Percentiles rank a stretch among this genome's conserved stretches.
phyloP scores from a whole-genome alignment of 1,140 invertebrate species.

The Kradibia gibbosae region DNA sequence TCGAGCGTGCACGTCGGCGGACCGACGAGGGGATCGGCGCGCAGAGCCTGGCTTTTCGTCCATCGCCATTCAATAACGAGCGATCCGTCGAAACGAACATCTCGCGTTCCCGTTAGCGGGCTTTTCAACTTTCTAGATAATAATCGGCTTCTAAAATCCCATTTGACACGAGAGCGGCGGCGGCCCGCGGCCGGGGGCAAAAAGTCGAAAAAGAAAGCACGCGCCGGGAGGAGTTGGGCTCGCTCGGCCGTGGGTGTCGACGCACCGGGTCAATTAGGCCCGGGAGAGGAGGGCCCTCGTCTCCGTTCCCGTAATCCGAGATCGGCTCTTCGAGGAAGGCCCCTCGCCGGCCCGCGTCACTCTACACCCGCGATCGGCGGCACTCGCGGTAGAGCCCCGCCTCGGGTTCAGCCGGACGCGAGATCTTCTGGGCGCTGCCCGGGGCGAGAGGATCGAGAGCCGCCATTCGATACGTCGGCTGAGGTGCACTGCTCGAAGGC shows the following conservation, averaged over 20 bases:
- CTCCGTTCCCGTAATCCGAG: conserved; percentile 7
- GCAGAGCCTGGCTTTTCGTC: background rate
- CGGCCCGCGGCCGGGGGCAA: background rate
- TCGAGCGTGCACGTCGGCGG: background rate
- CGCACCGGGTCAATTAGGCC: conserved; percentile 38
- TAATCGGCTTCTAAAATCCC: conserved; percentile 5
- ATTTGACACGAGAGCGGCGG: conserved; percentile 12
- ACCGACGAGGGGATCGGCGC: too few relatives aligned
- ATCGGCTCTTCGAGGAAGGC: conserved; percentile 19
- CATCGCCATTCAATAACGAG: background rate
- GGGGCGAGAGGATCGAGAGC: too few relatives aligned
- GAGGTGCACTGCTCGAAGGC: too few relatives aligned
- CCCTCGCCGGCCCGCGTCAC: too few relatives aligned
- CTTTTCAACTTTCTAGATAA: conserved; percentile 31
- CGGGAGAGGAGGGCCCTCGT: background rate
- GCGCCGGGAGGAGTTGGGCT: background rate
- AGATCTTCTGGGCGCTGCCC: too few relatives aligned
- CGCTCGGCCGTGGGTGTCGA: background rate
- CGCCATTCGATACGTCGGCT: too few relatives aligned
- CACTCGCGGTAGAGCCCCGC: too few relatives aligned
- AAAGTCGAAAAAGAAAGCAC: conserved; percentile 17
- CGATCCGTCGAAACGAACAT: background rate
- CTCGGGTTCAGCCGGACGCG: too few relatives aligned
- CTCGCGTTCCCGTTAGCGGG: background rate
- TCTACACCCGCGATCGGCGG: background rate